Base-by-base conservation (phyloP, 2,113 vertebrate genomes). In the Periophthalmodon schlosseri region DNA sequence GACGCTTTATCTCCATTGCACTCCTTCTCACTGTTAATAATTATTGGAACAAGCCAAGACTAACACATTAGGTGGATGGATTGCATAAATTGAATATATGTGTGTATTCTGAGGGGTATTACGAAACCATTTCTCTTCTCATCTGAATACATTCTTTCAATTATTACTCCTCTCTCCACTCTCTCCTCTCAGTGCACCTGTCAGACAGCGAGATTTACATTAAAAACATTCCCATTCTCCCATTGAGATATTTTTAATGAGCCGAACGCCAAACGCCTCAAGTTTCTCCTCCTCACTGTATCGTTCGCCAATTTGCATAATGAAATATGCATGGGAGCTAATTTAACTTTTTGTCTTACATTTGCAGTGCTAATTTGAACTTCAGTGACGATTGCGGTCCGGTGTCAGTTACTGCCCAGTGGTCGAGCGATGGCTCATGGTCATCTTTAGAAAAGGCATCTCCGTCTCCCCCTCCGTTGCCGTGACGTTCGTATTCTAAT, bases 191-290 rank as follows among this genome's bases (percentile, higher is more conserved):
- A 49, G 72, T 69, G 24, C 81, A 88, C 86, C 88, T 88, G 90
- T 89, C 90, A 88, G 73, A 84, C 83, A 88, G 78, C 68, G 77
- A 87, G 87, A 86, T 89, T 89, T 85, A 79, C 81, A 87, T 89
- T 85, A 75, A 82, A 89, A 81, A 87, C 68, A 83, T 60, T 78
- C 76, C 58, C 47, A 84, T 80, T 85, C 69, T 77, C 74, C 82
- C 77, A 86, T 71, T 88, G 87, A 88, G 85, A 84, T 86, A 76
- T 84, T 89, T 88, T 87, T 91, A 91, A 92, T 91, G 85, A 90
- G 80, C 57, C 12, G 57, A 66, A 61, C 72, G 54, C 76, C 74
- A 84, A 82, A 81, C 72, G 85, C 84, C 87, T 82, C 74, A 82
- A 83, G 87, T 85, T 79, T 60, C 77, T 77, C 39, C 56, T 79